phyloP scores from a whole-genome alignment of 2,888 invertebrate species.

The Athetis lepigone region DNA sequence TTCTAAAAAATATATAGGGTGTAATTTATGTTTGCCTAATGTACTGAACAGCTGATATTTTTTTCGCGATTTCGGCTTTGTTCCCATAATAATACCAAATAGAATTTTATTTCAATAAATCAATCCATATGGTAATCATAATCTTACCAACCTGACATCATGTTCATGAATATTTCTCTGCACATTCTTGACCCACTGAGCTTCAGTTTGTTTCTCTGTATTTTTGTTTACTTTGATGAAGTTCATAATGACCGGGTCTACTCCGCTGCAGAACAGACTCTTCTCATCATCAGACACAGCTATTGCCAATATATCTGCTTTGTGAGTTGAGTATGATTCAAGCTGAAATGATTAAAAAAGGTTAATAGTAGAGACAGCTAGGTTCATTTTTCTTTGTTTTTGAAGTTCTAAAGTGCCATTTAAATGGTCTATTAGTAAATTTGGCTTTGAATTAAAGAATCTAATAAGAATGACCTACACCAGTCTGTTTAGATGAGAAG shows the following conservation, averaged over 20 bases:
- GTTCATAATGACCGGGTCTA: constrained; percentile 95
- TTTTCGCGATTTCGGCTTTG: too few relatives aligned
- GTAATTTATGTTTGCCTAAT: too few relatives aligned
- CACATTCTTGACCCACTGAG: constrained; percentile 96
- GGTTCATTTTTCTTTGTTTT: not conserved
- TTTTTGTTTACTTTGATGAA: constrained; percentile 92
- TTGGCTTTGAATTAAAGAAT: too few relatives aligned
- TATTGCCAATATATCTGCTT: constrained; percentile 94
- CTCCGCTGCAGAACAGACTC: constrained; percentile 94
- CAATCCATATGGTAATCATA: not conserved
- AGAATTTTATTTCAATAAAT: not conserved
- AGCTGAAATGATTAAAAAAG: constrained; percentile 80
- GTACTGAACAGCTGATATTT: too few relatives aligned
- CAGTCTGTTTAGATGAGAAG: too few relatives aligned
- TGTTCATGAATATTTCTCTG: constrained; percentile 96
- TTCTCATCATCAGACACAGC: constrained; percentile 93
- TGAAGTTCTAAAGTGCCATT: too few relatives aligned
- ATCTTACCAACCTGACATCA: constrained; percentile 92
- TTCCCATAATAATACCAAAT: too few relatives aligned
- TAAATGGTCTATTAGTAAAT: too few relatives aligned
- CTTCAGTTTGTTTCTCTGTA: constrained; percentile 85
- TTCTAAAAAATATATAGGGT: too few relatives aligned
- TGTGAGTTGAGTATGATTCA: constrained; percentile 94
- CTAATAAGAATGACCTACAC: too few relatives aligned
- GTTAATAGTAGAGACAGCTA: not conserved